Percentiles rank a stretch among this genome's conserved stretches.
Evolutionary conservation across 2,797 vertebrate species (phyloP).

Genomic region (Ctenopoma kingsleyae): DNA sequence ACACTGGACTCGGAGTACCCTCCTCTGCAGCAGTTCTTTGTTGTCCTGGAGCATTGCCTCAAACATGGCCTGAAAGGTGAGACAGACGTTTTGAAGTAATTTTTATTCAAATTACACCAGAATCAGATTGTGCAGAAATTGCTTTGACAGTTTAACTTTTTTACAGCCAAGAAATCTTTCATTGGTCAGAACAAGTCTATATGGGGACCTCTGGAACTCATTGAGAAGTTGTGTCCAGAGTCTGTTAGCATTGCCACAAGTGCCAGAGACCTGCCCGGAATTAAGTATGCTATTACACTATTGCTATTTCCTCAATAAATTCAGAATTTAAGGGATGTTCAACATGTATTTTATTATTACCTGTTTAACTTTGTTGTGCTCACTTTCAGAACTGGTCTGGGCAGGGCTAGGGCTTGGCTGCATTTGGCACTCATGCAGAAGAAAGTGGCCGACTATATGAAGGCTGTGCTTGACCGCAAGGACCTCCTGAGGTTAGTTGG

Average conservation of each 20-base stretch:
- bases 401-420: constrained; percentile 95
- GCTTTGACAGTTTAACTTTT: background rate
- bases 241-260: constrained; percentile 94
- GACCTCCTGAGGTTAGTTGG: constrained; percentile 89
- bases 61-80: constrained; percentile 97
- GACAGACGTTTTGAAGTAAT: background rate
- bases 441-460: constrained; percentile 96
- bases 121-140: background rate
- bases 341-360: background rate
- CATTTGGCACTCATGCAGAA: constrained; percentile 99
- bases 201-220: constrained; percentile 96
- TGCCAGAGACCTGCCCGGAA: constrained; percentile 94
- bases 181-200: constrained; percentile 97
- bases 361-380: background rate
- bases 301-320: background rate
- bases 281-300: constrained; percentile 89
- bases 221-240: constrained; percentile 96
- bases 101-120: background rate
- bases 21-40: constrained; percentile 96
- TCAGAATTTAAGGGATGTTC: background rate
- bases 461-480: constrained; percentile 92
- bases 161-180: constrained; percentile 93
- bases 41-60: constrained; percentile 96
- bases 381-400: constrained; percentile 90
- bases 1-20: constrained; percentile 94